Percentiles rank a stretch among this genome's conserved stretches.
Evolutionary conservation across 2,113 vertebrate genomes (phyloP).

Genomic region (Syngnathus typhle): DNA sequence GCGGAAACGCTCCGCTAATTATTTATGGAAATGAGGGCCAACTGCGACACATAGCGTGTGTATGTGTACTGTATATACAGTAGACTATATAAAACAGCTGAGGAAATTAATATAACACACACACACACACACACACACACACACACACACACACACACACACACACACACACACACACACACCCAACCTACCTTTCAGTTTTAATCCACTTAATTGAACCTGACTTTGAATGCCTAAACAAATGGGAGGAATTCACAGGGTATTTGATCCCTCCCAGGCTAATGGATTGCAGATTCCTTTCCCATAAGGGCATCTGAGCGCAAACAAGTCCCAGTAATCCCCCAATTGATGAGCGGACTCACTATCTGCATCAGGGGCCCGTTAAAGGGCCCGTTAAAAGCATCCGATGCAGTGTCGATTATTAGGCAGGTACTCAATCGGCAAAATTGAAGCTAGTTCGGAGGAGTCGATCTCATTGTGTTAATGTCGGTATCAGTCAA

Average conservation of each 20-base stretch:
- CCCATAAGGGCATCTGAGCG: conserved; percentile 62
- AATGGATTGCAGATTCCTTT: conserved; percentile 74
- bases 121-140: conserved; percentile 13
- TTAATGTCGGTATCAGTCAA: too few species aligned
- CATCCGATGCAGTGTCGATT: conserved; percentile 65
- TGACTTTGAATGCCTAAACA: conserved; percentile 74
- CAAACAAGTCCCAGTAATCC: conserved; percentile 73
- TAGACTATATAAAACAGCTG: neutral
- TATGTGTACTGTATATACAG: neutral
- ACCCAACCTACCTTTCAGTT: conserved; percentile 29
- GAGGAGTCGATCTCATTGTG: neutral
- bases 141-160: conserved; percentile 13
- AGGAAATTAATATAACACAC: neutral
- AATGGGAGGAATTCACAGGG: conserved; percentile 71
- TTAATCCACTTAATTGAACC: conserved; percentile 72
- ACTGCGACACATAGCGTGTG: neutral
- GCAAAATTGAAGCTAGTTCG: conserved; percentile 30
- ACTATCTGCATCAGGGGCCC: conserved; percentile 66
- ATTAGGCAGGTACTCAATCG: conserved; percentile 61
- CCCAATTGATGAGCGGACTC: conserved; percentile 64
- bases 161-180: conserved; percentile 17
- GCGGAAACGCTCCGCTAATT: neutral
- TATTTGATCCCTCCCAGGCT: conserved; percentile 66
- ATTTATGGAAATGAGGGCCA: conserved; percentile 4
- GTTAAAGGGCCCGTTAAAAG: conserved; percentile 64